These are phyloP conservation scores for Phyllostomus hastatus DNA, from an alignment of 2,113 vertebrate species.

Conservation along the genomic window DNA sequence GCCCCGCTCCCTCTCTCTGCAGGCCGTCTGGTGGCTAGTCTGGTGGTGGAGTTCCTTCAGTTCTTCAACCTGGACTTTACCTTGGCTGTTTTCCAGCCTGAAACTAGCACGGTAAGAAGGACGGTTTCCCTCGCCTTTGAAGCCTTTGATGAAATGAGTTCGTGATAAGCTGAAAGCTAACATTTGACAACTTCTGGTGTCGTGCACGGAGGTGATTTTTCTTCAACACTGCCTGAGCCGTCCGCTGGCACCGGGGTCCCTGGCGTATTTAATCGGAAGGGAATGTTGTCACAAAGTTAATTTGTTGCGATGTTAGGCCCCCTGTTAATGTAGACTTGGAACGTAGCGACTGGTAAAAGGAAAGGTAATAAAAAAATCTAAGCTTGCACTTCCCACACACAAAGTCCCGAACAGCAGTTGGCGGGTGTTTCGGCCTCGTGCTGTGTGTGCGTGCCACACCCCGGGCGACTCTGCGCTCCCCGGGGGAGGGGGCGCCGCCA, in stretches of 20 bases:
- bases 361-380: not conserved
- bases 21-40: slow-evolving; percentile 91
- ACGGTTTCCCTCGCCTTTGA: not conserved
- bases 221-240: not conserved
- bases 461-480: not conserved
- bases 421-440: not conserved
- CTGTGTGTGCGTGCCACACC: not conserved
- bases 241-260: not conserved
- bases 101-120: slow-evolving; percentile 90
- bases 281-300: not conserved
- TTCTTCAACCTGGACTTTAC: slow-evolving; percentile 97
- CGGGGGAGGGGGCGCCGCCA: fast-evolving
- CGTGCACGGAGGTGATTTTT: not conserved
- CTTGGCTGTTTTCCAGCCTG: slow-evolving; percentile 94
- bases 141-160: not conserved
- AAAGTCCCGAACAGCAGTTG: not conserved
- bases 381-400: not conserved
- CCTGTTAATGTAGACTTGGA: not conserved
- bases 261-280: not conserved
- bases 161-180: not conserved
- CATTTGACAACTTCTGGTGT: not conserved
- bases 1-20: not conserved
- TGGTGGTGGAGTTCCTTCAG: slow-evolving; percentile 94
- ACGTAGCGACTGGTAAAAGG: not conserved
- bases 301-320: not conserved